These are phyloP conservation scores for Myxocyprinus asiaticus DNA, from an alignment of 2,113 vertebrate species.

Conservation along the genomic window DNA sequence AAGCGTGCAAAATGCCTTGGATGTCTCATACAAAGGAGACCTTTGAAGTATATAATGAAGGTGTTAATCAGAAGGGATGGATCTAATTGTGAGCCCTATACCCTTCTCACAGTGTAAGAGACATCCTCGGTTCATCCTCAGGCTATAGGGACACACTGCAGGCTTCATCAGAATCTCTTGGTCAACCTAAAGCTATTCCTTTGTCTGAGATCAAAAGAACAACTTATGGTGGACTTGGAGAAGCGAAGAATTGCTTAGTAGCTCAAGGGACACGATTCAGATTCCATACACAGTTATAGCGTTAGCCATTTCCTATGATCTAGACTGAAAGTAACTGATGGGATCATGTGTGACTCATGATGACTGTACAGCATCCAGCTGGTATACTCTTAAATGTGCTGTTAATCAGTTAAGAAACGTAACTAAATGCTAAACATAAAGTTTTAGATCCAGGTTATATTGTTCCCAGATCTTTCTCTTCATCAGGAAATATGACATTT, in stretches of 20 bases:
- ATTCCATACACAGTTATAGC: not conserved
- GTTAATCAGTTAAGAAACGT: no score
- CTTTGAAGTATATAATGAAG: slow-evolving; percentile 52
- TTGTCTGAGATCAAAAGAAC: slow-evolving; percentile 12
- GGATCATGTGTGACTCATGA: no score
- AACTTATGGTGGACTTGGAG: slow-evolving; percentile 20
- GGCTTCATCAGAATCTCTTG: slow-evolving; percentile 10
- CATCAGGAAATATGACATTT: no score
- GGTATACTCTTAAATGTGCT: no score
- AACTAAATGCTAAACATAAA: no score
- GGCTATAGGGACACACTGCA: slow-evolving; percentile 7
- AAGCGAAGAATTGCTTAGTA: not conserved
- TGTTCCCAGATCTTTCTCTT: no score
- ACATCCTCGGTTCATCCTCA: slow-evolving; percentile 16
- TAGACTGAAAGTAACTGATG: no score
- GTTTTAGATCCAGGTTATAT: no score
- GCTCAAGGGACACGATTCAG: not conserved
- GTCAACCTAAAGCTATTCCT: slow-evolving; percentile 17
- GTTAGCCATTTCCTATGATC: no score
- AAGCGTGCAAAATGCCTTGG: slow-evolving; percentile 37
- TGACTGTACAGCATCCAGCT: no score
- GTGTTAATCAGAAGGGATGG: slow-evolving; percentile 34
- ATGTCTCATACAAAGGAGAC: slow-evolving; percentile 45
- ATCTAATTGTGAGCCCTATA: slow-evolving; percentile 11
- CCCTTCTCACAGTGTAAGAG: slow-evolving; percentile 32